Evolutionary conservation across 2,888 invertebrate species (phyloP).

Genomic region (Platypus cylindrus): DNA sequence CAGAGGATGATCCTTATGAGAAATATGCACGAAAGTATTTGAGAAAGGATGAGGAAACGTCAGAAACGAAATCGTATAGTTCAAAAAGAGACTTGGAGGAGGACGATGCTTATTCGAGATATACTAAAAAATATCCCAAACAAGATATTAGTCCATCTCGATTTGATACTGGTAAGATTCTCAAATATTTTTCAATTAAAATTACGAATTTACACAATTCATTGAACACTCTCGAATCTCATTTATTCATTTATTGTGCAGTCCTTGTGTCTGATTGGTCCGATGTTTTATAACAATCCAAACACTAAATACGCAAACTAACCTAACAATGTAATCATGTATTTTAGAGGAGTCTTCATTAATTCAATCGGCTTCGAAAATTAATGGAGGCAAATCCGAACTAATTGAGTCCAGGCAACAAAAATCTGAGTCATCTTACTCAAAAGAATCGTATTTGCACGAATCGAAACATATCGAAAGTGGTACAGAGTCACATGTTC

Average conservation of each 20-base stretch:
- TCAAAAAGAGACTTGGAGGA: constrained; percentile 12
- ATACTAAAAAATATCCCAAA: constrained; percentile 20
- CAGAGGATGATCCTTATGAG: constrained; percentile 24
- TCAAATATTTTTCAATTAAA: background rate
- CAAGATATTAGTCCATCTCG: constrained; percentile 15
- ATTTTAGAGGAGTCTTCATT: constrained; percentile 20
- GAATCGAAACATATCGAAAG: constrained; percentile 13
- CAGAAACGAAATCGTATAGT: constrained; percentile 10
- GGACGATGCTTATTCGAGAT: constrained; percentile 18
- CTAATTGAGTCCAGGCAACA: constrained; percentile 11
- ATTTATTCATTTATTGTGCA: too few species aligned
- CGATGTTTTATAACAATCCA: too few species aligned
- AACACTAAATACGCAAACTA: too few species aligned
- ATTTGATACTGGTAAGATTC: constrained; percentile 11
- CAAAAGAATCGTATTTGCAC: constrained; percentile 11
- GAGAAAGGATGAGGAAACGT: constrained; percentile 20
- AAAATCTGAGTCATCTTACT: constrained; percentile 15
- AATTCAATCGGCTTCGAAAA: constrained; percentile 16
- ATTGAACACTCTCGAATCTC: too few species aligned
- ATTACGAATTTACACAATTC: too few species aligned
- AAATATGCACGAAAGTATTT: constrained; percentile 24
- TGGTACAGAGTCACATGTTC: constrained; percentile 6
- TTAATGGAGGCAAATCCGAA: constrained; percentile 14
- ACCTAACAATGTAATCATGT: too few species aligned
- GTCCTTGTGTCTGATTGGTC: too few species aligned